A percentile compares a stretch with the other conserved stretches of the same genome.
These are phyloP conservation scores for Cenopis cana DNA, from an alignment of 2,888 invertebrate genomes.

Conservation along the genomic window DNA sequence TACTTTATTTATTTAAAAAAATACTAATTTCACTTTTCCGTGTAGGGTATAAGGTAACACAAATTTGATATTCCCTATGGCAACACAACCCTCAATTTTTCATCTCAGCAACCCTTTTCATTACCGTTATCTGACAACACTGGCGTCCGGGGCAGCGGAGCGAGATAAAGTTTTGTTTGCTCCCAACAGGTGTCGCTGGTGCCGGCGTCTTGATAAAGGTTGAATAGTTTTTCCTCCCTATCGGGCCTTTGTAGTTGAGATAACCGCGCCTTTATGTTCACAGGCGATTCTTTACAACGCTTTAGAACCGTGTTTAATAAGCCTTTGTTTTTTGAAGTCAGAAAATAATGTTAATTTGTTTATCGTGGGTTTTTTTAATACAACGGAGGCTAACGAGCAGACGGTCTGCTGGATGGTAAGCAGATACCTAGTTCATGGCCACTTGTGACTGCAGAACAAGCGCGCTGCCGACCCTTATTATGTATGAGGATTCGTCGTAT, in stretches of 20 bases:
- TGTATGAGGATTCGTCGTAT: too few relatives aligned
- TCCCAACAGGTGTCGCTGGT: conserved; percentile 70
- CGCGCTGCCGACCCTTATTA: too few relatives aligned
- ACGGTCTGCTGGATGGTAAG: too few relatives aligned
- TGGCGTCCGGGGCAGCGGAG: conserved; percentile 26
- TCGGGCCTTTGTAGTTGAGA: conserved; percentile 57
- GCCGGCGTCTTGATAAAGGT: conserved; percentile 52
- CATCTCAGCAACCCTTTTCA: background rate
- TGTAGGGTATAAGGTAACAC: too few relatives aligned
- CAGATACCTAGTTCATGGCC: too few relatives aligned
- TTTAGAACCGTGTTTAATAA: conserved; percentile 58
- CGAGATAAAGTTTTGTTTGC: conserved; percentile 46
- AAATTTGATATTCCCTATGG: background rate
- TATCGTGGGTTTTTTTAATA: background rate
- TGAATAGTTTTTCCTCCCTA: conserved; percentile 70
- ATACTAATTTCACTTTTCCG: too few relatives aligned
- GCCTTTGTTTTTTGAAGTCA: conserved; percentile 25
- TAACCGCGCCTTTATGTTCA: conserved; percentile 52
- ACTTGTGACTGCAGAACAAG: too few relatives aligned
- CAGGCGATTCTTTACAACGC: conserved; percentile 54
- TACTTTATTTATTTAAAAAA: too few relatives aligned
- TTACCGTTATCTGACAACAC: background rate
- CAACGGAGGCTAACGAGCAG: too few relatives aligned
- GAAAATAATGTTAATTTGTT: conserved; percentile 36
- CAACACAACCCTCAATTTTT: background rate